These are phyloP conservation scores for Teleogryllus oceanicus DNA, from an alignment of 2,888 invertebrate species.

Conservation along the genomic window DNA sequence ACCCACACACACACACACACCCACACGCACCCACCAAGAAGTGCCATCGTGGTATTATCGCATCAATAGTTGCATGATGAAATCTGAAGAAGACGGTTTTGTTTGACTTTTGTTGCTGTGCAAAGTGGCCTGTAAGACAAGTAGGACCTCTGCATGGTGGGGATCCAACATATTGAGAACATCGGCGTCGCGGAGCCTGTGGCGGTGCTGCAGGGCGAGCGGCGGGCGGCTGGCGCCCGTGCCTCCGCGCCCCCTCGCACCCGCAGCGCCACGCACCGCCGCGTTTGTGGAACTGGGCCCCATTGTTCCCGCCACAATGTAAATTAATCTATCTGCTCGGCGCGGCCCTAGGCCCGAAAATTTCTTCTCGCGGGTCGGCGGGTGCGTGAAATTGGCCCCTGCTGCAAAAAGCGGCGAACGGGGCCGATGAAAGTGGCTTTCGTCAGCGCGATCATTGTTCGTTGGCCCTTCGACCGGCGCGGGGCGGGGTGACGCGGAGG, in stretches of 20 bases:
- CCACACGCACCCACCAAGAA: no score
- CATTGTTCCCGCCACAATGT: constrained; percentile 6
- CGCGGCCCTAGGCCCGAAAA: not conserved
- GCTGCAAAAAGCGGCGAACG: not conserved
- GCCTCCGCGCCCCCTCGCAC: not conserved
- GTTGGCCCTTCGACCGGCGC: not conserved
- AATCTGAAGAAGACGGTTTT: no score
- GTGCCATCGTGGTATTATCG: no score
- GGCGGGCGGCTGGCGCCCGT: not conserved
- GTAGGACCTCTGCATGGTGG: no score
- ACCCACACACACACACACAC: no score
- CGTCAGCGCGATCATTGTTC: not conserved
- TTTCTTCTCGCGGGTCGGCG: not conserved
- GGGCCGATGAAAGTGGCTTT: not conserved
- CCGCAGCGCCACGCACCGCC: not conserved
- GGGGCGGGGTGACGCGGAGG: no score
- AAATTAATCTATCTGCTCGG: not conserved
- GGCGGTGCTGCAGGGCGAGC: no score
- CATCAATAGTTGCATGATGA: no score
- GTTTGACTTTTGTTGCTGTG: no score
- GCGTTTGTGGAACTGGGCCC: constrained; percentile 1
- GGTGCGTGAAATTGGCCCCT: not conserved
- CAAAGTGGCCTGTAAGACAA: no score
- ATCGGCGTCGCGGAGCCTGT: no score
- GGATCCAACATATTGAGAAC: no score